Conservation (phyloP, 2,797 vertebrate genomes). For the Antennarius maculatus region DNA sequence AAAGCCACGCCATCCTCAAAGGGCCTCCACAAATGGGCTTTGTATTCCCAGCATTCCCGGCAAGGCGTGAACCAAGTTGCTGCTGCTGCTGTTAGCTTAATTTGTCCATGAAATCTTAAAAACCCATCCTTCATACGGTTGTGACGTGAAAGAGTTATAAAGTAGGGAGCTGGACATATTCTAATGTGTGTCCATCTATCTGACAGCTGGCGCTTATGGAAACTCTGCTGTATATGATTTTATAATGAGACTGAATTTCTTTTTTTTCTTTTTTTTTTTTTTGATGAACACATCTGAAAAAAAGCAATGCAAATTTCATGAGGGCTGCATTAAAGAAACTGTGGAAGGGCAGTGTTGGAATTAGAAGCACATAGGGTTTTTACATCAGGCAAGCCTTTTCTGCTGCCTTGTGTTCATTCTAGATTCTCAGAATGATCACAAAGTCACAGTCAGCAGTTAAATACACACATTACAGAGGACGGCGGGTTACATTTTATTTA, state of each 20-base stretch:
- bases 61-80: too few species aligned
- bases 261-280: neutral
- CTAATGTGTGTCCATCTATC: neutral
- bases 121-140: too few species aligned
- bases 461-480: slow-evolving; percentile 56
- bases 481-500: slow-evolving; percentile 60
- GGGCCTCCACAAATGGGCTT: too few species aligned
- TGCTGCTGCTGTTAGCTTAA: too few species aligned
- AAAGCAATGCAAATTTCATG: neutral
- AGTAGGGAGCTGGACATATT: neutral
- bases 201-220: neutral
- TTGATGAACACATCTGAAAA: neutral
- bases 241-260: neutral
- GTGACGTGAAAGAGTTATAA: neutral
- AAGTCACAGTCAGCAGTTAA: slow-evolving; percentile 64
- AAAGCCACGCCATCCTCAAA: too few species aligned
- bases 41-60: too few species aligned
- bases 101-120: too few species aligned
- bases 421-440: slow-evolving; percentile 39
- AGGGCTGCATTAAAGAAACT: neutral
- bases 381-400: slow-evolving; percentile 27
- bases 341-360: neutral
- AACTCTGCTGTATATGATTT: neutral
- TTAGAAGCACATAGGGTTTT: slow-evolving; percentile 6
- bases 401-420: slow-evolving; percentile 34